A percentile compares a stretch with the other conserved stretches of the same genome.
Evolutionary conservation across 1,140 invertebrate genomes (phyloP).

Genomic region (Drosophila nannoptera): DNA sequence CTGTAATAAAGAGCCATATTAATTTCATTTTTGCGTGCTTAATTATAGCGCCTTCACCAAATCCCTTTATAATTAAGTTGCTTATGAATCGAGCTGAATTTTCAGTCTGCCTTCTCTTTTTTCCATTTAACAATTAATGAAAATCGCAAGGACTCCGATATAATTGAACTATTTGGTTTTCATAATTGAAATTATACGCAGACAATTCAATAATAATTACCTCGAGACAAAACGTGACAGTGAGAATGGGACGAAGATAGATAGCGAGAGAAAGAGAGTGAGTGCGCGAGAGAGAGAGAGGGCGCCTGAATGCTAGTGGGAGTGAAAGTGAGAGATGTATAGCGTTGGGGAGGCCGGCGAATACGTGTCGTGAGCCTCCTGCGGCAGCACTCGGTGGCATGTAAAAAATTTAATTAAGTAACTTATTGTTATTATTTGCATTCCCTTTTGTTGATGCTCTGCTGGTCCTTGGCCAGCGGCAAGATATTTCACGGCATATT

Average conservation of each 20-base stretch:
- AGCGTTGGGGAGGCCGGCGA: not conserved
- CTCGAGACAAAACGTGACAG: constrained; percentile 40
- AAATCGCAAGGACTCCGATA: constrained; percentile 29
- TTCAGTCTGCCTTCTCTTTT: not conserved
- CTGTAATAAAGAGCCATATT: constrained; percentile 54
- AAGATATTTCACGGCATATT: constrained; percentile 58
- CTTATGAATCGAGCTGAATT: constrained; percentile 19
- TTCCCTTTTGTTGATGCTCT: constrained; percentile 48
- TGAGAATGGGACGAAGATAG: not conserved
- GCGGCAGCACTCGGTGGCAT: constrained; percentile 38
- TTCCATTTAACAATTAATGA: constrained; percentile 55
- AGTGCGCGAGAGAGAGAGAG: not conserved
- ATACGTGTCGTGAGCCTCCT: constrained; percentile 30
- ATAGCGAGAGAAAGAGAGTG: not conserved
- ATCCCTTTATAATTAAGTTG: constrained; percentile 70
- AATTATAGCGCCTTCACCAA: constrained; percentile 46
- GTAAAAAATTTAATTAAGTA: constrained; percentile 76
- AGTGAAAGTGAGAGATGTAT: not conserved
- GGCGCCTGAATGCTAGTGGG: no score
- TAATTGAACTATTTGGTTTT: constrained; percentile 75
- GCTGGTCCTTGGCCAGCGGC: constrained; percentile 17
- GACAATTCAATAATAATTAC: constrained; percentile 77
- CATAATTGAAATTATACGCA: constrained; percentile 72
- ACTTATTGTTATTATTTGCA: constrained; percentile 77
- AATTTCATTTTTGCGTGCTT: constrained; percentile 55